A percentile compares a stretch with the other conserved stretches of the same genome.
These are phyloP conservation scores for Cotesia vestalis DNA, from an alignment of 1,140 invertebrate species.

Conservation along the genomic window DNA sequence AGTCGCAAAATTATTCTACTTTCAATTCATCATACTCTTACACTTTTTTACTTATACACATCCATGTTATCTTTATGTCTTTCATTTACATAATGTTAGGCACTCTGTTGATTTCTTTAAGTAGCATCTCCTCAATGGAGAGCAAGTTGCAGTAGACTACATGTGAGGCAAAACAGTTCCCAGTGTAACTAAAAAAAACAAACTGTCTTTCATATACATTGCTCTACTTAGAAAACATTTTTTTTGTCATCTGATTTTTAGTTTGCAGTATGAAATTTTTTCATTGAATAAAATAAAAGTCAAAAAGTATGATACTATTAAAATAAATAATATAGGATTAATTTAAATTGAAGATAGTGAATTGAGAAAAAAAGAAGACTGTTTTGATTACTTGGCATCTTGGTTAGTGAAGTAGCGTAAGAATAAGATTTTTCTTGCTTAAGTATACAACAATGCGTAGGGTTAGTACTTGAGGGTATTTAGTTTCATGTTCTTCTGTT, in stretches of 20 bases:
- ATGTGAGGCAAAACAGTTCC: conserved; percentile 5
- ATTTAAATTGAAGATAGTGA: background rate
- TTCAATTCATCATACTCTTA: conserved; percentile 41
- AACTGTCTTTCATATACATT: background rate
- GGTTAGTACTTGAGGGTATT: conserved; percentile 37
- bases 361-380: background rate
- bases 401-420: conserved; percentile 59
- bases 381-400: too few species aligned
- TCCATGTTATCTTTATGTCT: conserved; percentile 40
- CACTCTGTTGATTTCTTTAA: conserved; percentile 57
- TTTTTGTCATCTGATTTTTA: conserved; percentile 2
- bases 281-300: background rate
- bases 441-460: conserved; percentile 43
- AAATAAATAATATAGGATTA: background rate
- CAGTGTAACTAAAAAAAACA: background rate
- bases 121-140: conserved; percentile 55
- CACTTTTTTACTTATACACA: conserved; percentile 17
- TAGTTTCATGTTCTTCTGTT: conserved; percentile 9
- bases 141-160: conserved; percentile 14
- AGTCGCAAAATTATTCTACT: conserved; percentile 28
- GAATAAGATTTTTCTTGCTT: conserved; percentile 63
- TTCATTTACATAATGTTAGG: conserved; percentile 47
- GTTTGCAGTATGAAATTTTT: background rate
- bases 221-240: background rate
- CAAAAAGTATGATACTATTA: background rate